These are phyloP conservation scores for Pseudorhiza aurosa DNA, from an alignment of 30 jellyfish, hydroid and myxozoan genomes.

Conservation along the genomic window DNA sequence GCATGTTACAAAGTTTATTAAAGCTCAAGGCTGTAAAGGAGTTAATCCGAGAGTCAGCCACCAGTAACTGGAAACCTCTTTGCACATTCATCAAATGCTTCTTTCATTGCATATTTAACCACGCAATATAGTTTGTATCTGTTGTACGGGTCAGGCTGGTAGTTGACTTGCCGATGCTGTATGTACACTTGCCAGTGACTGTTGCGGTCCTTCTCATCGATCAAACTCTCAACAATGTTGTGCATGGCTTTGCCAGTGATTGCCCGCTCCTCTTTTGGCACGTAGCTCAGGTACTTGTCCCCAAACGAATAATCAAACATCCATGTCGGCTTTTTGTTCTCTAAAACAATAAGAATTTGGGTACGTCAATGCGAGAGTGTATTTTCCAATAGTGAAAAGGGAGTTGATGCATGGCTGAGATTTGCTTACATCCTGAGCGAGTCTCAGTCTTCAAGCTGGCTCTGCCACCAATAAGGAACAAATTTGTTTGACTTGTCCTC, in stretches of 20 bases:
- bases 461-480: no score
- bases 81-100: conserved; percentile 49
- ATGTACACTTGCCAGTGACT: conserved; percentile 55
- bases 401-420: no score
- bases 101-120: conserved; percentile 21
- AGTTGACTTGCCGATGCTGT: conserved; percentile 70
- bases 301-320: conserved; percentile 57
- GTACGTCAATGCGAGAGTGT: no score
- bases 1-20: no score
- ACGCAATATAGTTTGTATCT: conserved; percentile 51
- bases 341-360: no score
- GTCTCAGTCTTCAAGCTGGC: no score
- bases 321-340: conserved; percentile 58
- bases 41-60: conserved; percentile 38
- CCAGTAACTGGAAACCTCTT: conserved; percentile 59
- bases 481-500: no score
- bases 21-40: no score
- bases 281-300: conserved; percentile 35
- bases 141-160: conserved; percentile 54
- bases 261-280: conserved; percentile 43
- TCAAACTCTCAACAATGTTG: conserved; percentile 22
- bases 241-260: conserved; percentile 52
- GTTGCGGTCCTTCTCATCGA: conserved; percentile 29
- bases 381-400: no score
- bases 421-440: no score